These are phyloP conservation scores for Sorex maritimensis DNA, from an alignment of 2,797 vertebrate genomes.

Conservation along the genomic window DNA sequence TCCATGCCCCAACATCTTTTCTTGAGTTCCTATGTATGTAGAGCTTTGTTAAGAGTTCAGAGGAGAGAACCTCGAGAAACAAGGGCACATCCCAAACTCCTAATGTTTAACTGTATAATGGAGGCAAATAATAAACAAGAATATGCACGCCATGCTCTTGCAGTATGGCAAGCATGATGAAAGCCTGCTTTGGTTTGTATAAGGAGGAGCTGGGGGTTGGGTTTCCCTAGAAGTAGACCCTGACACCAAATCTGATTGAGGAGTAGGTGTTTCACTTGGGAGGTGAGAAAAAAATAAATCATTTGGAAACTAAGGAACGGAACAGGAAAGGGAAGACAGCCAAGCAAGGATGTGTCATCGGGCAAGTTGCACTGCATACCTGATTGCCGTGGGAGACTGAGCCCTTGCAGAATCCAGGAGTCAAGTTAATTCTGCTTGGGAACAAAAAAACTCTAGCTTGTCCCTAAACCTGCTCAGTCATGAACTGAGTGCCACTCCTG, in stretches of 20 bases:
- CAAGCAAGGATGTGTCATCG: background rate
- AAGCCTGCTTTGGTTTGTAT: background rate
- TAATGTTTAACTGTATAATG: background rate
- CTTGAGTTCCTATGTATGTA: background rate
- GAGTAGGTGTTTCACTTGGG: background rate
- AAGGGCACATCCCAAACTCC: background rate
- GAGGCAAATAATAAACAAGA: background rate
- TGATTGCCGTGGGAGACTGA: background rate
- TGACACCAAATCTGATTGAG: background rate
- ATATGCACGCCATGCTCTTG: background rate
- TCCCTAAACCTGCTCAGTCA: background rate
- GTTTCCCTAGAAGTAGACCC: background rate
- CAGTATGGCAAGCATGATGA: background rate
- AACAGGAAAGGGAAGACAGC: background rate
- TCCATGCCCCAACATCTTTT: too few species aligned
- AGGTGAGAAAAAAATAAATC: background rate
- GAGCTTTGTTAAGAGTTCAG: background rate
- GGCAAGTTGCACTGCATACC: background rate
- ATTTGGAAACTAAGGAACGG: background rate
- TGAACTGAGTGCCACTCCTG: background rate
- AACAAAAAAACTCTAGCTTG: background rate
- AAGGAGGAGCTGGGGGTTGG: background rate
- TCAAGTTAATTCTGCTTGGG: background rate
- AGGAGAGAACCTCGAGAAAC: background rate
- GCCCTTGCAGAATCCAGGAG: background rate